phyloP scores from a whole-genome alignment of 2,797 vertebrate genomes.

The Micromesistius poutassou region DNA sequence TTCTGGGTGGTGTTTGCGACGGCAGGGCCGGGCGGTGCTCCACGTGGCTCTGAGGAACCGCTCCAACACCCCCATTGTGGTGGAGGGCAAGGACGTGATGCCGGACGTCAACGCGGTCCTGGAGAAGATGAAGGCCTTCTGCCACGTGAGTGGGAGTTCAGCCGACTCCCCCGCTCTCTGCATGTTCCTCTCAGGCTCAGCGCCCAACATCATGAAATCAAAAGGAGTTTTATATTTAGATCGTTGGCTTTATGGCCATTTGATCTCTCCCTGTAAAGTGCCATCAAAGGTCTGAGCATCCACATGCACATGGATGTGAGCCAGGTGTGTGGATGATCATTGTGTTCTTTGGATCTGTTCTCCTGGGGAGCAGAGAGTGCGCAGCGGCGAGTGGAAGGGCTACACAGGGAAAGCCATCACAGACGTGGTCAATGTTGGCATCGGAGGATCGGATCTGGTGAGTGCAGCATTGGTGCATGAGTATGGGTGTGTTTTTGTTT shows the following conservation, averaged over 20 bases:
- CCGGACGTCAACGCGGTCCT: conserved; percentile 91
- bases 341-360: not conserved
- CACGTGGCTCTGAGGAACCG: conserved; percentile 94
- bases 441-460: conserved; percentile 95
- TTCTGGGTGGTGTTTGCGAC: not conserved
- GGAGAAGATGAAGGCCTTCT: conserved; percentile 96
- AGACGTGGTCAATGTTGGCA: conserved; percentile 93
- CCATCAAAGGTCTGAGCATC: not conserved
- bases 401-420: conserved; percentile 91
- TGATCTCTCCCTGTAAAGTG: not conserved
- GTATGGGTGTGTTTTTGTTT: not conserved
- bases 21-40: conserved; percentile 89
- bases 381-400: conserved; percentile 93
- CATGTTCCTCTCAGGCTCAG: too few species aligned
- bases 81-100: conserved; percentile 91
- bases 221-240: not conserved
- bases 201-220: not conserved
- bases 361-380: conserved; percentile 78
- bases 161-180: not conserved
- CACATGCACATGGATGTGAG: not conserved
- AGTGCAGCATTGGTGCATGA: conserved; percentile 48
- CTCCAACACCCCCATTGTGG: conserved; percentile 82
- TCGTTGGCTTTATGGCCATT: not conserved
- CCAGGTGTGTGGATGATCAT: not conserved
- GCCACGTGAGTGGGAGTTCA: conserved; percentile 77